These are phyloP conservation scores for Lasioglossum villosulum DNA, from an alignment of 2,888 invertebrate genomes.

Conservation along the genomic window DNA sequence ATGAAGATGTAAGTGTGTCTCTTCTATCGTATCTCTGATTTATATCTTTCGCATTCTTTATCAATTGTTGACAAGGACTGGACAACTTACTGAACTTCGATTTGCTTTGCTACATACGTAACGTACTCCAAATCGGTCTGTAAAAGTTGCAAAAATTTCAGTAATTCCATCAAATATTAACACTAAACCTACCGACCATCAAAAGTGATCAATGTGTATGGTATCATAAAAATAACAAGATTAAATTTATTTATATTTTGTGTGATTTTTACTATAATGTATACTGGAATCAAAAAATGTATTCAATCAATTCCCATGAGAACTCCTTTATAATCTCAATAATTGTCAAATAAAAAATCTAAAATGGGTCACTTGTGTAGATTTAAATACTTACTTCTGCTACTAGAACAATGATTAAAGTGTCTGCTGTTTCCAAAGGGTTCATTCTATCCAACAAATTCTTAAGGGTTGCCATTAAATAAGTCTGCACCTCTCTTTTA, in stretches of 20 bases:
- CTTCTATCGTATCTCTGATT: neutral
- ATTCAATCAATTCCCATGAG: too few species aligned
- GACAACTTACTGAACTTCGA: slow-evolving; percentile 89
- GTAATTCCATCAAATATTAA: neutral
- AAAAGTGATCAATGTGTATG: too few species aligned
- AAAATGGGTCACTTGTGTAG: too few species aligned
- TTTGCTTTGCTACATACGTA: slow-evolving; percentile 89
- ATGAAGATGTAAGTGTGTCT: neutral
- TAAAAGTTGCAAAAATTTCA: slow-evolving; percentile 75
- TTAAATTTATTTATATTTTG: too few species aligned
- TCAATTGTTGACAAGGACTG: neutral
- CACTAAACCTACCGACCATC: too few species aligned
- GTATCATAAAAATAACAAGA: too few species aligned
- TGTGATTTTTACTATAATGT: too few species aligned
- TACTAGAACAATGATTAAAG: slow-evolving; percentile 93
- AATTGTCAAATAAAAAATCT: too few species aligned
- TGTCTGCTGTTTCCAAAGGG: slow-evolving; percentile 89
- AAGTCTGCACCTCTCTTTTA: slow-evolving; percentile 93
- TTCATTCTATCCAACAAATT: slow-evolving; percentile 93
- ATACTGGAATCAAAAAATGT: too few species aligned
- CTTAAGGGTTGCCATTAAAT: slow-evolving; percentile 93
- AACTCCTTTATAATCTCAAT: too few species aligned
- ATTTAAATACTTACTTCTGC: slow-evolving; percentile 88
- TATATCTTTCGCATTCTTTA: neutral
- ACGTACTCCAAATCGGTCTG: slow-evolving; percentile 92